Evolutionary conservation across 1,140 invertebrate genomes (phyloP).

Genomic region (Heliconius hewitsoni): DNA sequence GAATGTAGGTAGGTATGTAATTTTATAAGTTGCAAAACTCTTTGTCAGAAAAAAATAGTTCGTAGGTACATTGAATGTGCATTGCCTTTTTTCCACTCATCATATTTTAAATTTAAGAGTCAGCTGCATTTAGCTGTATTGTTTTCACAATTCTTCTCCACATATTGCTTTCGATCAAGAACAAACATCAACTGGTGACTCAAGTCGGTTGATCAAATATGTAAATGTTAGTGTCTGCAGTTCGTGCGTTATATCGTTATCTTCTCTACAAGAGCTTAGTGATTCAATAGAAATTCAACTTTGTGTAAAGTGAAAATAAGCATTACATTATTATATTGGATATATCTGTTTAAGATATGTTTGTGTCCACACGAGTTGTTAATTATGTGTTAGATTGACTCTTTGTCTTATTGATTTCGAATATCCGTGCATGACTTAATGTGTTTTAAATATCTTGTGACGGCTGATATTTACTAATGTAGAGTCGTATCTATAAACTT

Average conservation of each 20-base stretch:
- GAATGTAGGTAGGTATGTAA: too few species aligned
- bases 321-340: slow-evolving; percentile 6
- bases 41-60: too few species aligned
- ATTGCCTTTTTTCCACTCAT: neutral
- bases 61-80: neutral
- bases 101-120: neutral
- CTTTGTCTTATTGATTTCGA: slow-evolving; percentile 37
- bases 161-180: slow-evolving; percentile 24
- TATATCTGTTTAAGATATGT: slow-evolving; percentile 18
- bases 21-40: too few species aligned
- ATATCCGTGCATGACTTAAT: slow-evolving; percentile 33
- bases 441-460: neutral
- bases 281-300: slow-evolving; percentile 29
- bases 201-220: slow-evolving; percentile 41
- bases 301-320: slow-evolving; percentile 5
- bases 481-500: neutral
- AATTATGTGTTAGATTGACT: slow-evolving; percentile 36
- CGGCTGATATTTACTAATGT: neutral
- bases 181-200: slow-evolving; percentile 41
- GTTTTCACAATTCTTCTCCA: slow-evolving; percentile 17
- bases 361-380: slow-evolving; percentile 32
- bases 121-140: neutral
- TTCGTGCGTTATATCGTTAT: slow-evolving; percentile 35
- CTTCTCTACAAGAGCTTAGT: slow-evolving; percentile 18
- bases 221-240: slow-evolving; percentile 42